Evolutionary conservation across 2,888 invertebrate genomes (phyloP).

Genomic region (Graphium colonna): DNA sequence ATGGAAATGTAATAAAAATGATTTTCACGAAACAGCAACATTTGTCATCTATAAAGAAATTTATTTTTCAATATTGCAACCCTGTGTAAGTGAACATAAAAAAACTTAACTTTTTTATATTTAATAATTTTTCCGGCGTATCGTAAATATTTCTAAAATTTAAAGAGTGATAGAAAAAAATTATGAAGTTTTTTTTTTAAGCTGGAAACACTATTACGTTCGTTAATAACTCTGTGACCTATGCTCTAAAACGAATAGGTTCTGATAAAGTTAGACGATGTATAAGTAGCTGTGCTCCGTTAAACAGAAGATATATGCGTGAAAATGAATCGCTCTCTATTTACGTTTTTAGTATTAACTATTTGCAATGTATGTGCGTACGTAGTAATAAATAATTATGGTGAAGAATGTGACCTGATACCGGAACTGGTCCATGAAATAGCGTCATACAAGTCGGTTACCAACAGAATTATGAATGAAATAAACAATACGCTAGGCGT

Average conservation of each 20-base stretch:
- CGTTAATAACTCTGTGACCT: slow-evolving; percentile 15
- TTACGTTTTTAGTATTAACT: slow-evolving; percentile 3
- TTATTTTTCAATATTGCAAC: too few relatives aligned
- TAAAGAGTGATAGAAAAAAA: too few relatives aligned
- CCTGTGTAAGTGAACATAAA: too few relatives aligned
- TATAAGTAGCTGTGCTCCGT: slow-evolving; percentile 8
- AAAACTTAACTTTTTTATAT: too few relatives aligned
- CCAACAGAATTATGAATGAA: slow-evolving; percentile 24
- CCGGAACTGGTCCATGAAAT: slow-evolving; percentile 22
- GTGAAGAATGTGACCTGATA: slow-evolving; percentile 21
- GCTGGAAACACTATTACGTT: too few relatives aligned
- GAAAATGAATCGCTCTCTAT: slow-evolving; percentile 7
- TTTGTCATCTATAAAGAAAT: too few relatives aligned
- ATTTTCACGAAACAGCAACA: too few relatives aligned
- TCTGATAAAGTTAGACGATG: slow-evolving; percentile 8
- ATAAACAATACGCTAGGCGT: slow-evolving; percentile 21
- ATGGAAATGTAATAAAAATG: too few relatives aligned
- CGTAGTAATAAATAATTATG: slow-evolving; percentile 14
- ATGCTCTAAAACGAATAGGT: slow-evolving; percentile 5
- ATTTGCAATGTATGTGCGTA: slow-evolving; percentile 2
- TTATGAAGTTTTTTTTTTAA: too few relatives aligned
- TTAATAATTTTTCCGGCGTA: too few relatives aligned
- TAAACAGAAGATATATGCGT: slow-evolving; percentile 7
- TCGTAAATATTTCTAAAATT: too few relatives aligned
- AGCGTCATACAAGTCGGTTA: slow-evolving; percentile 23